Conservation (phyloP, 1,140 invertebrate genomes). For the Brachionus paranguensis region DNA sequence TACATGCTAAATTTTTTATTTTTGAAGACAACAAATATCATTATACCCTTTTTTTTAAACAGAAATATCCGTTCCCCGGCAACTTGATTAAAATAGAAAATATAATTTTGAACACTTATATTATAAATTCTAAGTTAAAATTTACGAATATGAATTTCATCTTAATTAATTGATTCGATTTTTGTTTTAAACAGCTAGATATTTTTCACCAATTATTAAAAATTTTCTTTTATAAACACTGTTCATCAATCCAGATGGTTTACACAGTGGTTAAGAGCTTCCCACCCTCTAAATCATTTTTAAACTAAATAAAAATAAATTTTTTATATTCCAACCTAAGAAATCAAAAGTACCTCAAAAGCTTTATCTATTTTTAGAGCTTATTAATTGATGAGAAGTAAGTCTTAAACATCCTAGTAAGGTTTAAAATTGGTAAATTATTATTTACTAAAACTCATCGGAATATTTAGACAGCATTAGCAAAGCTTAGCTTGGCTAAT, state of each 20-base stretch:
- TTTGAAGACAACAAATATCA: not conserved
- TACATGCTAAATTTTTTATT: not conserved
- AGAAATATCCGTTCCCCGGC: not conserved
- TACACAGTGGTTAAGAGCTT: too few species aligned
- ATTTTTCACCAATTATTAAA: not conserved
- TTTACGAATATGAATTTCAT: too few species aligned
- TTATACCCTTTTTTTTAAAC: not conserved
- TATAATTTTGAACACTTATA: not conserved
- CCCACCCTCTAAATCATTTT: too few species aligned
- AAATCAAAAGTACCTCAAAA: not conserved
- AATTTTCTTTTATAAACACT: too few species aligned
- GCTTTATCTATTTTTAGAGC: not conserved
- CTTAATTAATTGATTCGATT: not conserved
- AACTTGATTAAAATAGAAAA: not conserved
- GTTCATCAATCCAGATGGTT: too few species aligned
- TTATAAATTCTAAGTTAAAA: too few species aligned
- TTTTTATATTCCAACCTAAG: not conserved
- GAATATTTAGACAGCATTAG: not conserved
- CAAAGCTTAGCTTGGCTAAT: not conserved
- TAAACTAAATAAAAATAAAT: too few species aligned
- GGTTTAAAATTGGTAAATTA: not conserved
- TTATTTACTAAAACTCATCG: not conserved
- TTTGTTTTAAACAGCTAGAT: not conserved
- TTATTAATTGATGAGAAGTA: not conserved
- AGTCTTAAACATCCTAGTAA: not conserved